A percentile compares a stretch with the other conserved stretches of the same genome.
These are phyloP conservation scores for Drosophila ironensis DNA, from an alignment of 1,140 invertebrate genomes.

Conservation along the genomic window DNA sequence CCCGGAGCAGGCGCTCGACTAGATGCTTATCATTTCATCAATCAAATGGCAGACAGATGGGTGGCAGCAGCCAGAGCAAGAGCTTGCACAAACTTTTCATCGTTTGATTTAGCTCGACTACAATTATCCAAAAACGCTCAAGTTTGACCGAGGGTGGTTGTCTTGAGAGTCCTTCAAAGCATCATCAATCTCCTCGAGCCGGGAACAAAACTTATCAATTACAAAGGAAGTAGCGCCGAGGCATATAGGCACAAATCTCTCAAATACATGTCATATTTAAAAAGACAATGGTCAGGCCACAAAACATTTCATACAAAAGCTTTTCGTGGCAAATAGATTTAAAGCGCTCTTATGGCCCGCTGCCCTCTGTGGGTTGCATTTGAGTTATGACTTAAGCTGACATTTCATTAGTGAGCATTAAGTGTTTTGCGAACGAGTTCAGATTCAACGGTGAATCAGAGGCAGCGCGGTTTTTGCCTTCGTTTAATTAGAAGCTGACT, in stretches of 20 bases:
- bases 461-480: constrained; percentile 15
- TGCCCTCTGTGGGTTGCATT: constrained; percentile 45
- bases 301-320: too few relatives aligned
- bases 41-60: constrained; percentile 56
- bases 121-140: constrained; percentile 64
- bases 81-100: constrained; percentile 66
- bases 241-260: constrained; percentile 45
- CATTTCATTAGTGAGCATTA: constrained; percentile 81
- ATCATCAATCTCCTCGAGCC: constrained; percentile 77
- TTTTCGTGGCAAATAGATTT: constrained; percentile 18
- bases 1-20: constrained; percentile 7
- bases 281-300: constrained; percentile 45
- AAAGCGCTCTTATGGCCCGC: too few relatives aligned
- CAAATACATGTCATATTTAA: constrained; percentile 80
- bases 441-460: constrained; percentile 39
- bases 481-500: constrained; percentile 46
- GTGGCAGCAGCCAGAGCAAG: constrained; percentile 1
- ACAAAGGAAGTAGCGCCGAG: constrained; percentile 48
- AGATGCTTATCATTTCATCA: constrained; percentile 81
- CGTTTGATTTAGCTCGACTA: constrained; percentile 62
- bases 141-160: constrained; percentile 16
- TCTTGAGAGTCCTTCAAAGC: constrained; percentile 57
- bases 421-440: constrained; percentile 77
- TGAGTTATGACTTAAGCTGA: constrained; percentile 81
- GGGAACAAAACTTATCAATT: constrained; percentile 73